Conservation (phyloP, 2,113 vertebrate genomes). For the Brachypodius melanocephalos region DNA sequence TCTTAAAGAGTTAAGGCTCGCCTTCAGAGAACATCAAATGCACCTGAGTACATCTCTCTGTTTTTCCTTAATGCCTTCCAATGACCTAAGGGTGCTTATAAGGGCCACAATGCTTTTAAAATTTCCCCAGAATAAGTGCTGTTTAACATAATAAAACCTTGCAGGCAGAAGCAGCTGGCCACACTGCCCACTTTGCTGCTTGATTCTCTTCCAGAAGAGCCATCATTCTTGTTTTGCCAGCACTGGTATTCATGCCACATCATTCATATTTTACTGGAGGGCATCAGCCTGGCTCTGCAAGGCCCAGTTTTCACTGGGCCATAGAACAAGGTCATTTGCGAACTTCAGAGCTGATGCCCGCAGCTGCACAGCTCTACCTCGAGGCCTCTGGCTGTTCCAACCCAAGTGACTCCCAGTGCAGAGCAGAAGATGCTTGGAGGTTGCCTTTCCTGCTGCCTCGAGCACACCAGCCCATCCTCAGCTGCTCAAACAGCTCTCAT, state of each 20-base stretch:
- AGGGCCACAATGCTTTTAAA: background rate
- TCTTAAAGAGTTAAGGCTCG: background rate
- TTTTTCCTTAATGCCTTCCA: background rate
- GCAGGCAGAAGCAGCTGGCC: background rate
- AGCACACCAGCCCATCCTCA: background rate
- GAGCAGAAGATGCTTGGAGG: background rate
- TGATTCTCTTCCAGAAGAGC: background rate
- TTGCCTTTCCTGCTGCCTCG: accelerated
- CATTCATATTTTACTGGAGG: background rate
- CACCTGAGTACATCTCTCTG: background rate
- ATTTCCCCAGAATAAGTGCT: background rate
- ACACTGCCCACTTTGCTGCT: background rate
- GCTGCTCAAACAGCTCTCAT: background rate
- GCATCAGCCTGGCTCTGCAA: background rate
- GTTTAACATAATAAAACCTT: background rate
- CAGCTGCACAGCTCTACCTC: background rate
- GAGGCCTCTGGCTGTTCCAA: background rate
- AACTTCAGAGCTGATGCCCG: background rate
- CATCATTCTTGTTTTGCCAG: background rate
- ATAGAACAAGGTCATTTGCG: background rate
- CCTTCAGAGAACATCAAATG: background rate
- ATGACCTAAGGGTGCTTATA: background rate
- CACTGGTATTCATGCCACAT: background rate
- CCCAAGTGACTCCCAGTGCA: background rate
- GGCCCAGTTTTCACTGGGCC: background rate